Evolutionary conservation across 2,113 vertebrate species (phyloP).

Genomic region (Neogobius melanostomus): DNA sequence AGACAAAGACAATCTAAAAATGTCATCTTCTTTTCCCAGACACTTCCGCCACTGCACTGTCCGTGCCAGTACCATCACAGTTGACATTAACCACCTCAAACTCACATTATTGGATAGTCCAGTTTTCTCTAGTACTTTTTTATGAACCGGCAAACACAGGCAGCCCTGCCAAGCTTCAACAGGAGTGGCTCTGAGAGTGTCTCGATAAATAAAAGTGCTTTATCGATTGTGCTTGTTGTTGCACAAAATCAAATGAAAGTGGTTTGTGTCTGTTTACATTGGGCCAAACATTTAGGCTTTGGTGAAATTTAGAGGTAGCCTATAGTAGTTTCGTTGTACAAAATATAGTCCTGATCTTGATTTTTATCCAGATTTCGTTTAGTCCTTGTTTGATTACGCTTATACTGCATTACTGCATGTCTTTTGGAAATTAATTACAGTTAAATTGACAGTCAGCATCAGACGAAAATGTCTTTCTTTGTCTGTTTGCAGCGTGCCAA

Average conservation of each 20-base stretch:
- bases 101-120: slow-evolving; percentile 1
- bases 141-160: not conserved
- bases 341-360: not conserved
- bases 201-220: slow-evolving; percentile 13
- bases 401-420: no score
- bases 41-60: slow-evolving; percentile 1
- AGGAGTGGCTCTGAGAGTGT: not conserved
- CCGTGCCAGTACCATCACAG: not conserved
- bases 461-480: not conserved
- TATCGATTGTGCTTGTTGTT: slow-evolving; percentile 7
- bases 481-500: slow-evolving; percentile 73
- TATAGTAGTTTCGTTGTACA: not conserved
- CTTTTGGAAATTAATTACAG: no score
- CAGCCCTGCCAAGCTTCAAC: slow-evolving; percentile 2
- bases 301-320: not conserved
- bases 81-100: slow-evolving; percentile 6
- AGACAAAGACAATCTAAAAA: not conserved
- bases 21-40: not conserved
- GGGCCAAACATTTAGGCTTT: slow-evolving; percentile 73
- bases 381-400: not conserved
- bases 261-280: not conserved
- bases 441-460: not conserved
- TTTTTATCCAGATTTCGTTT: not conserved
- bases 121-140: slow-evolving; percentile 3
- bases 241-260: slow-evolving; percentile 15